Evolutionary conservation across 2,113 vertebrate species (phyloP), one percentile per base, ranked within the genome.

Genomic region (Tychaedon coryphoeus): DNA sequence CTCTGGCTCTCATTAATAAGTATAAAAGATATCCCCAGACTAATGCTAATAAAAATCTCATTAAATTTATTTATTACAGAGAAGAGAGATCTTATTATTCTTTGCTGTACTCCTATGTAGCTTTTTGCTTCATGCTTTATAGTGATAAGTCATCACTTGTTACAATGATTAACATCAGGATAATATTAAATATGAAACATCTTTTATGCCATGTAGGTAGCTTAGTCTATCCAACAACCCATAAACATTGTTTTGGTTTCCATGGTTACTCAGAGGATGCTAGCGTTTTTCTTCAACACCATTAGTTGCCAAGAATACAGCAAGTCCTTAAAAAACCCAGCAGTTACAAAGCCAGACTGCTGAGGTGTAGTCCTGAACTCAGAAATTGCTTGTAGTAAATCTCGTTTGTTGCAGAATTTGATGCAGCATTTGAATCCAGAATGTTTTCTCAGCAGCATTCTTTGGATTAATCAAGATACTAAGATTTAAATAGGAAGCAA

Each of bases 201-300:
- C 19, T 82, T 50, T 45, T 65, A 38, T 60, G 34, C 47, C 56
- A 43, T 15, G 10, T 24, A 71, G 20, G 29, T 80, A 78, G 51
- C 34, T 74, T 31, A 56, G 85, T 54, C 62, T 84, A 85, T 71
- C 47, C 65, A 81, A 11, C 58, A 92, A 66, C 51, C 28, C 8
- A 58, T 77, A 81, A 94, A 58, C 16, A 86, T 67, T 64, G 40
- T 47, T 95, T 87, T 62, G 24, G 80, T 96, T 92, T 87, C 95
- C 73, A 85, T 75, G 80, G 95, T 67, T 94, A 94, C 92, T 50
- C 64, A 67, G 38, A 7, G 31, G 31, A 38, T 77, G 77, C 42
- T 84, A 86, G 47, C 42, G 77, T 71, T 89, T 91, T 91, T 87
- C 38, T 94, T 84, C 60, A 56, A 51, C 48, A 51, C 34, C 20